phyloP scores from a whole-genome alignment of 2,888 invertebrate species.

The Phaonia tiefii region DNA sequence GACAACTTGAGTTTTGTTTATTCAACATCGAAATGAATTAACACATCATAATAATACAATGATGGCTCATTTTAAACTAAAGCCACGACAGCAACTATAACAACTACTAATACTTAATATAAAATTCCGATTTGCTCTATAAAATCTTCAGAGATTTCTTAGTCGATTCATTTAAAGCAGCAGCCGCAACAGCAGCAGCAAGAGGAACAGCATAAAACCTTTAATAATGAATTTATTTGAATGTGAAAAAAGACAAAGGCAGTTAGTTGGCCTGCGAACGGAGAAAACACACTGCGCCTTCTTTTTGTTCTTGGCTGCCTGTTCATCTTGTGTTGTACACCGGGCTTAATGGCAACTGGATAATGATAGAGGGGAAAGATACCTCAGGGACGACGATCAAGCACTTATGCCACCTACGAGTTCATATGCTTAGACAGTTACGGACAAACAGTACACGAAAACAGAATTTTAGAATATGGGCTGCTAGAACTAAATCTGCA shows the following conservation, averaged over 20 bases:
- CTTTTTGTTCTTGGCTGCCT: not conserved
- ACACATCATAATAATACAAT: constrained; percentile 61
- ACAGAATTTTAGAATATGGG: too few species aligned
- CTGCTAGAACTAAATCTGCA: too few species aligned
- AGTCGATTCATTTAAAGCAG: constrained; percentile 20
- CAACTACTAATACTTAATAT: constrained; percentile 2
- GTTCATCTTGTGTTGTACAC: not conserved
- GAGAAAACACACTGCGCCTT: constrained; percentile 15
- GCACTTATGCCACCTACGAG: too few species aligned
- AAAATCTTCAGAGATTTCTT: constrained; percentile 40
- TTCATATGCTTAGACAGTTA: too few species aligned
- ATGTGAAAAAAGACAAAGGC: constrained; percentile 21
- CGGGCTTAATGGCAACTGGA: constrained; percentile 17
- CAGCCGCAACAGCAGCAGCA: not conserved
- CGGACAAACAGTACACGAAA: too few species aligned
- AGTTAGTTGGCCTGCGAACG: constrained; percentile 23
- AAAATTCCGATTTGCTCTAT: constrained; percentile 20
- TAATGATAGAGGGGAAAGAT: constrained; percentile 2
- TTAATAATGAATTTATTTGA: constrained; percentile 34
- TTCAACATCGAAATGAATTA: constrained; percentile 64
- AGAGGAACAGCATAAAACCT: not conserved
- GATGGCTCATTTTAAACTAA: constrained; percentile 46
- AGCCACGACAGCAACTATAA: not conserved
- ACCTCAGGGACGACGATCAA: not conserved
- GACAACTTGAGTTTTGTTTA: constrained; percentile 56